Conservation (phyloP, 2,888 invertebrate species). For the Halocaridina rubra region DNA sequence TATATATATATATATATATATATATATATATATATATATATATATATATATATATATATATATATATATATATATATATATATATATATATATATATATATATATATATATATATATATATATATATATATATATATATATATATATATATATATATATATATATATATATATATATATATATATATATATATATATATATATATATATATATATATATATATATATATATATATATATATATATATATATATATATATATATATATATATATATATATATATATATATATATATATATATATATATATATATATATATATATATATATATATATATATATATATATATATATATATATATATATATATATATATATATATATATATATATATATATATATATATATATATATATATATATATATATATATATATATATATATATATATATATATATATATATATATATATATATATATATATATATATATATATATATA, state of each 20-base stretch:
- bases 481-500: not conserved
- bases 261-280: not conserved
- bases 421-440: slow-evolving; percentile 23
- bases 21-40: slow-evolving; percentile 5
- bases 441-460: not conserved
- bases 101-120: slow-evolving; percentile 17
- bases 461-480: not conserved
- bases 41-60: slow-evolving; percentile 25
- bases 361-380: slow-evolving; percentile 41
- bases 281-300: not conserved
- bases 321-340: slow-evolving; percentile 18
- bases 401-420: slow-evolving; percentile 24
- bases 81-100: slow-evolving; percentile 42
- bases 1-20: slow-evolving; percentile 18
- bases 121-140: slow-evolving; percentile 8
- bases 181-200: slow-evolving; percentile 39
- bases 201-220: not conserved
- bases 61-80: slow-evolving; percentile 47
- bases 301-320: not conserved
- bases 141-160: slow-evolving; percentile 13
- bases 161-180: slow-evolving; percentile 41
- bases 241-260: slow-evolving; percentile 39
- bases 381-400: slow-evolving; percentile 11
- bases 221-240: slow-evolving; percentile 28
- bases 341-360: slow-evolving; percentile 35